Evolutionary conservation across 2,113 vertebrate genomes (phyloP).

Genomic region (Brachyhypopomus occidentalis): DNA sequence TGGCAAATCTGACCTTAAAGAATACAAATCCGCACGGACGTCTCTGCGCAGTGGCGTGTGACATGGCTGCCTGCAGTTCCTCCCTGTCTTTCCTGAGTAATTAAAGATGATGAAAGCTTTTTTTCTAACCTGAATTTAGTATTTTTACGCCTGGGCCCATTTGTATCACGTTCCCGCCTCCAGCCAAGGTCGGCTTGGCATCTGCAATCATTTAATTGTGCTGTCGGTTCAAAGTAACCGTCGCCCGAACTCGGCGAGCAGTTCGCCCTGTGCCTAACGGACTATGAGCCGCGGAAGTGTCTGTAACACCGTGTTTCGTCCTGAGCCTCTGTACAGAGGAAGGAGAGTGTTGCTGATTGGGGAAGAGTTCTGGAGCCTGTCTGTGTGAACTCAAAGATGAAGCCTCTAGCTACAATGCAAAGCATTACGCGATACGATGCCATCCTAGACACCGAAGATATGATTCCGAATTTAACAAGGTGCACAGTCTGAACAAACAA

Average conservation of each 20-base stretch:
- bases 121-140: background rate
- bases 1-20: constrained; percentile 52
- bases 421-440: background rate
- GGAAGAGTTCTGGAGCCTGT: background rate
- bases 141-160: constrained; percentile 54
- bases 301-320: constrained; percentile 45
- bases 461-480: constrained; percentile 9
- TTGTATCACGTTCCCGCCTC: too few relatives aligned
- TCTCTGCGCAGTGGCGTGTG: constrained; percentile 48
- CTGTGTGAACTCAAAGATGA: constrained; percentile 6
- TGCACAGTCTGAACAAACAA: background rate
- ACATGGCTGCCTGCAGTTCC: constrained; percentile 58
- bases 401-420: background rate
- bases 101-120: constrained; percentile 61
- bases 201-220: constrained; percentile 65
- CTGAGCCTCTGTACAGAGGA: constrained; percentile 58
- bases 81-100: constrained; percentile 47
- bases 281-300: constrained; percentile 56
- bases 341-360: constrained; percentile 48
- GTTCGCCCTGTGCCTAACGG: constrained; percentile 60
- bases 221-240: constrained; percentile 64
- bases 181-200: constrained; percentile 36
- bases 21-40: constrained; percentile 55
- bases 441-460: background rate
- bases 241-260: constrained; percentile 62